A percentile compares a stretch with the other conserved stretches of the same genome.
Conservation (phyloP, 2,113 vertebrate species). For the sheep (Ovis aries) region ARS-UI_Ramb_v3.0 NC_056072.1:49203001-49203500, state of each 20-base stretch:
- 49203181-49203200: background rate
- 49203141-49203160: conserved; percentile 35
- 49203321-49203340: background rate
- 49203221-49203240: background rate
- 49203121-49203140: conserved; percentile 26
- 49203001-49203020: background rate
- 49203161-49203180: background rate
- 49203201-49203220: background rate
- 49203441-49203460: background rate
- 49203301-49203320: background rate
- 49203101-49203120: conserved; percentile 51
- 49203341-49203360: background rate
- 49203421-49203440: background rate
- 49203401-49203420: background rate
- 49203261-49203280: background rate
- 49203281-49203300: background rate
- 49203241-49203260: background rate
- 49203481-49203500: background rate
- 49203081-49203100: background rate
- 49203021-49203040: background rate
- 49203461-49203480: background rate
- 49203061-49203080: background rate
- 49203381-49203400: background rate
- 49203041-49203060: background rate
- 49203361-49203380: background rate